Evolutionary conservation across 2,888 invertebrate genomes (phyloP).

Genomic region (Beris chalybata): DNA sequence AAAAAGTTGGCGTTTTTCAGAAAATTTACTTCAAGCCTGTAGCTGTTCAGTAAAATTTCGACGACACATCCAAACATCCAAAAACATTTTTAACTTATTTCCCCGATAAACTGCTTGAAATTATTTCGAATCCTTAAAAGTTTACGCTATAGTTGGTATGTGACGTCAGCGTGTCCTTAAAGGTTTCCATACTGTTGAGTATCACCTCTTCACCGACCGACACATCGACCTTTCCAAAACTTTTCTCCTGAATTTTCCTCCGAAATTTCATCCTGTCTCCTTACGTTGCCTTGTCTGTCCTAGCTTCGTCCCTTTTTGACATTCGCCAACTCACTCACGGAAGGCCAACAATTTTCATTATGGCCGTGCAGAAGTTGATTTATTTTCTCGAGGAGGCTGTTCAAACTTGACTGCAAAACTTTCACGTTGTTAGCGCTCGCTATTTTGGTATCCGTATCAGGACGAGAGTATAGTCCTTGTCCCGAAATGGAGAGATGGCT

Average conservation of each 20-base stretch:
- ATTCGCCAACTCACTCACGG: not conserved
- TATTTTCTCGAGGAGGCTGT: constrained; percentile 1
- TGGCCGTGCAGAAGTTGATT: constrained; percentile 7
- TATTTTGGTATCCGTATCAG: not conserved
- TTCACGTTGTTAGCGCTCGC: not conserved
- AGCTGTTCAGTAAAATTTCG: no score
- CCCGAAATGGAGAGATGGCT: no score
- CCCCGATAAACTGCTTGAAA: not conserved
- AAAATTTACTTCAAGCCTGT: no score
- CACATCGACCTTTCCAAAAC: not conserved
- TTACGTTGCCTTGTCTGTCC: no score
- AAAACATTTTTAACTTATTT: not conserved
- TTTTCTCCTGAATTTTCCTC: not conserved
- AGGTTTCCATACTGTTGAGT: not conserved
- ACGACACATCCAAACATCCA: not conserved
- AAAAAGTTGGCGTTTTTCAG: no score
- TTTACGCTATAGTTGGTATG: not conserved
- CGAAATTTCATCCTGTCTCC: no score
- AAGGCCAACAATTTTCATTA: constrained; percentile 8
- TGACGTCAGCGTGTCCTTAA: constrained; percentile 5
- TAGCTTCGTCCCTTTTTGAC: not conserved
- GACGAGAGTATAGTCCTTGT: not conserved
- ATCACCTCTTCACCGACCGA: not conserved
- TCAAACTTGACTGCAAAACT: constrained; percentile 2
- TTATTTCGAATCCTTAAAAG: constrained; percentile 4